phyloP scores from a whole-genome alignment of 2,113 vertebrate species.

The Pelodiscus sinensis region DNA sequence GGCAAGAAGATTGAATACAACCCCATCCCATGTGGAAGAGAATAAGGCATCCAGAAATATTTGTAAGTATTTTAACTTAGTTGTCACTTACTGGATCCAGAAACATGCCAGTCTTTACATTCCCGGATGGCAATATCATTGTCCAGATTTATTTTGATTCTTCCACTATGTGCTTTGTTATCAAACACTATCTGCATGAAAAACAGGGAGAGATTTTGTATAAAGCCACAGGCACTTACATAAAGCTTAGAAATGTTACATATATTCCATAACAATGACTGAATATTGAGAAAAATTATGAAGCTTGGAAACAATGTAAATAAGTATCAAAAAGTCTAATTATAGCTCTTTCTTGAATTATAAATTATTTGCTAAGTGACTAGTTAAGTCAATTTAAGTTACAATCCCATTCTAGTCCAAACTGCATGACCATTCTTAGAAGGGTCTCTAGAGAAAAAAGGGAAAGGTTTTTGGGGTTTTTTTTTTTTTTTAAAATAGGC shows the following conservation, averaged over 20 bases:
- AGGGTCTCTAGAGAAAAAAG: background rate
- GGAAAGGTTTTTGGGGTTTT: background rate
- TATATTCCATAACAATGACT: background rate
- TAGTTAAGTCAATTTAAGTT: background rate
- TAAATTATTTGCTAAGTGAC: no score
- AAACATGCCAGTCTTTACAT: conserved; percentile 92
- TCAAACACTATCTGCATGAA: conserved; percentile 88
- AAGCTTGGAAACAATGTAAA: conserved; percentile 1
- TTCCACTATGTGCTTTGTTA: conserved; percentile 93
- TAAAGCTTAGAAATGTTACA: conserved; percentile 6
- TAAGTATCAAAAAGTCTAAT: background rate
- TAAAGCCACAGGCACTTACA: background rate
- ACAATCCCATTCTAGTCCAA: background rate
- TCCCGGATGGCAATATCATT: conserved; percentile 88
- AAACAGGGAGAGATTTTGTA: conserved; percentile 8
- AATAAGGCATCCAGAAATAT: background rate
- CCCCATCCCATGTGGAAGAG: background rate
- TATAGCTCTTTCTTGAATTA: background rate
- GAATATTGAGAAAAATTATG: background rate
- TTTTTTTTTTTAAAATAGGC: background rate
- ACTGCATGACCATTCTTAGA: background rate
- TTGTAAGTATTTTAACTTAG: background rate
- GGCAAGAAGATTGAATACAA: background rate
- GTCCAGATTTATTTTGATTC: conserved; percentile 87
- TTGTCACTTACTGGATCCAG: conserved; percentile 87